Evolutionary conservation across 1,140 invertebrate genomes (phyloP).

Genomic region (Drosophila bifasciata): DNA sequence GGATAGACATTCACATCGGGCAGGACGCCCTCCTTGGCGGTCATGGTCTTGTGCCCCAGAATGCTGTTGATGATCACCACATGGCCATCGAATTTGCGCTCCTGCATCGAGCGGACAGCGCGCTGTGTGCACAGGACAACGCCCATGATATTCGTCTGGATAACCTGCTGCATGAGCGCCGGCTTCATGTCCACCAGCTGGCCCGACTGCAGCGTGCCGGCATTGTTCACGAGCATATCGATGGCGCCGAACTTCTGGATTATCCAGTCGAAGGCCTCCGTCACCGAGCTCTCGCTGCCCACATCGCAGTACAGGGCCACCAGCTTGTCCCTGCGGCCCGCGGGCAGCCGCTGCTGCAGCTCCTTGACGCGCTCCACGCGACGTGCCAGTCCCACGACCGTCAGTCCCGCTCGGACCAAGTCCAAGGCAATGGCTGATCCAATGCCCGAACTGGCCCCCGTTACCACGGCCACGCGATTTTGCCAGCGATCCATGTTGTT

Average conservation of each 20-base stretch:
- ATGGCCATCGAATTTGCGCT: slow-evolving; percentile 87
- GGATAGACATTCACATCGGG: slow-evolving; percentile 86
- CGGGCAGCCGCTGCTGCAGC: slow-evolving; percentile 23
- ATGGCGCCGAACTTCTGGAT: slow-evolving; percentile 87
- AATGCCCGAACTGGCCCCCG: slow-evolving; percentile 90
- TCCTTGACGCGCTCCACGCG: slow-evolving; percentile 86
- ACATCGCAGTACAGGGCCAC: slow-evolving; percentile 87
- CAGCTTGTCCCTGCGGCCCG: slow-evolving; percentile 76
- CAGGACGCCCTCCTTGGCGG: slow-evolving; percentile 61
- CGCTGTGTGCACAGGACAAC: slow-evolving; percentile 88
- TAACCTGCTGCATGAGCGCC: slow-evolving; percentile 84
- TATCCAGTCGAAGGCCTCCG: slow-evolving; percentile 87
- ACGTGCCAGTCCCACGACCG: slow-evolving; percentile 89
- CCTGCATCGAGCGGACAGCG: slow-evolving; percentile 88
- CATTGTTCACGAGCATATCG: slow-evolving; percentile 91
- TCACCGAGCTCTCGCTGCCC: slow-evolving; percentile 87
- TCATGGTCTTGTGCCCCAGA: slow-evolving; percentile 85
- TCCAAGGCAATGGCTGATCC: slow-evolving; percentile 86
- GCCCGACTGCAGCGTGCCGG: slow-evolving; percentile 85
- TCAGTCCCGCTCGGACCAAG: slow-evolving; percentile 87
- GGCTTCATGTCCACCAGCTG: slow-evolving; percentile 75
- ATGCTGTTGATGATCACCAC: slow-evolving; percentile 89
- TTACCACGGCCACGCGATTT: slow-evolving; percentile 89
- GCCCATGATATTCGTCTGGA: slow-evolving; percentile 90
- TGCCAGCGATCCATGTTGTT: slow-evolving; percentile 87